Evolutionary conservation across 2,888 invertebrate genomes (phyloP).

Genomic region (Diarsia dahlii): DNA sequence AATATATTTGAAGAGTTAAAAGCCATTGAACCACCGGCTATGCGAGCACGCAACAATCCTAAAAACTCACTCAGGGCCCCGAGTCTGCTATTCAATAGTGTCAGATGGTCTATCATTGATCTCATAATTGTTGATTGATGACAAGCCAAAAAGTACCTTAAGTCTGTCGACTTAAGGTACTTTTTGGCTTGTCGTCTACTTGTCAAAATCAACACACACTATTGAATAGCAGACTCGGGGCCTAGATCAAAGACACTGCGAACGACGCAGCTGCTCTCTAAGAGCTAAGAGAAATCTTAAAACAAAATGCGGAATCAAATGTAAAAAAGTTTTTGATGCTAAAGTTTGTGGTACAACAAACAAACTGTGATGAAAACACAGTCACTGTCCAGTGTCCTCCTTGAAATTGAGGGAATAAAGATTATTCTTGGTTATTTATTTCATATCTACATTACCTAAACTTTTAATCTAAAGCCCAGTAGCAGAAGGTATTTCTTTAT

Average conservation of each 20-base stretch:
- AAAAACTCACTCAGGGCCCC: background rate
- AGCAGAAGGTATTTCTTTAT: background rate
- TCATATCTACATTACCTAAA: background rate
- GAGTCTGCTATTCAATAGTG: no score
- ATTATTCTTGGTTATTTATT: background rate
- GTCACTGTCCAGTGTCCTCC: background rate
- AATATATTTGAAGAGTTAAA: constrained; percentile 19
- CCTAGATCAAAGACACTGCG: no score
- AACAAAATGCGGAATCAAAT: constrained; percentile 41
- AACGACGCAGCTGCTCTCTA: constrained; percentile 29
- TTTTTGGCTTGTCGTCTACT: no score
- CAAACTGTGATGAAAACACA: no score
- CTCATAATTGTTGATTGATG: no score
- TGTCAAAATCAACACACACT: no score
- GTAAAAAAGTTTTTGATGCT: constrained; percentile 34
- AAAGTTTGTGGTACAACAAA: constrained; percentile 11
- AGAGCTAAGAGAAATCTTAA: constrained; percentile 25
- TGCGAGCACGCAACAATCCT: background rate
- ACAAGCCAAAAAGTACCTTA: no score
- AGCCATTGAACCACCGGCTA: background rate
- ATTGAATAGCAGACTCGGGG: no score
- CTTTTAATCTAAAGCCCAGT: background rate
- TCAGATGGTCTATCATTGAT: no score
- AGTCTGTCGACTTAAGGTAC: no score
- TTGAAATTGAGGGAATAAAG: constrained; percentile 10